Evolutionary conservation across 1,140 invertebrate genomes (phyloP).

Genomic region (Dendrolimus kikuchii): DNA sequence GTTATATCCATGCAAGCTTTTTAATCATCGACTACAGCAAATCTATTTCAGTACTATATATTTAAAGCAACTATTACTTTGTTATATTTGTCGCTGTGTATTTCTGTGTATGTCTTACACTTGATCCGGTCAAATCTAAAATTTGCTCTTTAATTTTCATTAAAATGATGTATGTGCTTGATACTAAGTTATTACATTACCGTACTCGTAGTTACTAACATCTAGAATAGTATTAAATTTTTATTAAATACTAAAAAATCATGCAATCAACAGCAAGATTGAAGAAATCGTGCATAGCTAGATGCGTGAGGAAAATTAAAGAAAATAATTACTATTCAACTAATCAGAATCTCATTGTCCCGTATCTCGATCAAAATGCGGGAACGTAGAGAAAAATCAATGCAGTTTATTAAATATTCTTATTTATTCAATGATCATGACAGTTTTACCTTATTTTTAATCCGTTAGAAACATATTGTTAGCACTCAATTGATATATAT

Average conservation of each 20-base stretch:
- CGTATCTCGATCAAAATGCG: constrained; percentile 22
- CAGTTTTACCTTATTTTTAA: constrained; percentile 56
- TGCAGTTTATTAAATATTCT: constrained; percentile 42
- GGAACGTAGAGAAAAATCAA: constrained; percentile 28
- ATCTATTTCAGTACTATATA: constrained; percentile 26
- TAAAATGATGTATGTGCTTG: constrained; percentile 64
- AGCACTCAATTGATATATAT: constrained; percentile 44
- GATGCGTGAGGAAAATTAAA: constrained; percentile 66
- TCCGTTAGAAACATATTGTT: constrained; percentile 59
- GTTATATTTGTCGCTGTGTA: constrained; percentile 7
- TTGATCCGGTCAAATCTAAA: constrained; percentile 44
- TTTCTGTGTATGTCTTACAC: constrained; percentile 45
- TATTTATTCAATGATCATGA: constrained; percentile 50
- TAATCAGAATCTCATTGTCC: constrained; percentile 36
- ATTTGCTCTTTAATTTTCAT: constrained; percentile 52
- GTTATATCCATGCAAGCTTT: constrained; percentile 27
- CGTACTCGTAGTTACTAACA: constrained; percentile 58
- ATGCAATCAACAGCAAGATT: constrained; percentile 65
- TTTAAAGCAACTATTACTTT: constrained; percentile 30
- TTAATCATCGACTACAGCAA: constrained; percentile 26
- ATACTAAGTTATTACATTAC: constrained; percentile 60
- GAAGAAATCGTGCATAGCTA: constrained; percentile 66
- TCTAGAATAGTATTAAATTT: constrained; percentile 35
- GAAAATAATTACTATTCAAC: constrained; percentile 43
- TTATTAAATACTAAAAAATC: constrained; percentile 49